Evolutionary conservation across 2,888 invertebrate genomes (phyloP).

Genomic region (Brenthis hecate): DNA sequence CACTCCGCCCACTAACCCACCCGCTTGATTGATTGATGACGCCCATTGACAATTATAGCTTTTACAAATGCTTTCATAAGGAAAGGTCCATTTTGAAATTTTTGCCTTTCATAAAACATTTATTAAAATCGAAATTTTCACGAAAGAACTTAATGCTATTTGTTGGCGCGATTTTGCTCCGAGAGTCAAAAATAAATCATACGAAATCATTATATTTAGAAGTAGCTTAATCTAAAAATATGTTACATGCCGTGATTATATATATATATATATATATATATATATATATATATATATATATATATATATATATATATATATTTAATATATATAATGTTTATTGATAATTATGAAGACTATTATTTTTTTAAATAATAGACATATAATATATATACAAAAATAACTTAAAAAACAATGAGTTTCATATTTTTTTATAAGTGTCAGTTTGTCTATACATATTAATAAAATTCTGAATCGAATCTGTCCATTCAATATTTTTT

Average conservation of each 20-base stretch:
- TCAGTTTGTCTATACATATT: too few species aligned
- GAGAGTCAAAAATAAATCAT: conserved; percentile 39
- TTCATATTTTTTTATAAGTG: too few species aligned
- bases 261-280: neutral
- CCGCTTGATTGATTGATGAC: conserved; percentile 73
- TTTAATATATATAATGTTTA: neutral
- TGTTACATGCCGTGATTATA: conserved; percentile 3
- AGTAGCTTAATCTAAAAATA: conserved; percentile 22
- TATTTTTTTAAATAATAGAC: too few species aligned
- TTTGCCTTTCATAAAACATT: neutral
- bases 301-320: neutral
- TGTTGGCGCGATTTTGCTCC: conserved; percentile 31
- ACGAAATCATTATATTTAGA: conserved; percentile 36
- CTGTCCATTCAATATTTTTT: too few species aligned
- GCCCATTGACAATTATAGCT: conserved; percentile 60
- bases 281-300: conserved; percentile 1
- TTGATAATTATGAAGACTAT: too few species aligned
- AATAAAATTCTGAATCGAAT: too few species aligned
- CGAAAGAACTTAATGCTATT: conserved; percentile 30
- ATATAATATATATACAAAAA: too few species aligned
- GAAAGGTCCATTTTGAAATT: neutral
- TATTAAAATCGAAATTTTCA: conserved; percentile 7
- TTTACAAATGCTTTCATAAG: conserved; percentile 8
- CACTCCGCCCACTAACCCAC: conserved; percentile 52
- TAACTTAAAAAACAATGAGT: too few species aligned